Conservation (phyloP, 1,140 invertebrate genomes). For the Goniozus legneri region DNA sequence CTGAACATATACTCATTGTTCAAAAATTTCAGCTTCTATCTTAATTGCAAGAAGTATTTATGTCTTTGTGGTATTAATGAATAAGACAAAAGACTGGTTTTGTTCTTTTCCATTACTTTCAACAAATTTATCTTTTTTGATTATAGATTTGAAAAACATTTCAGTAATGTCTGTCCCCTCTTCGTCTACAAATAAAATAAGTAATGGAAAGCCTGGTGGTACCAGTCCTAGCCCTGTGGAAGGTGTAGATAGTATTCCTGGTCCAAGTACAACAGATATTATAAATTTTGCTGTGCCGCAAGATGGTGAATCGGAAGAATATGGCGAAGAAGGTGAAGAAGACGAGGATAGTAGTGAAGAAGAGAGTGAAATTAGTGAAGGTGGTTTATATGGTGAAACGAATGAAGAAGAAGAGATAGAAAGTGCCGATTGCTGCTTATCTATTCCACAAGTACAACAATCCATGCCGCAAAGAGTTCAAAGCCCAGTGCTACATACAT, state of each 20-base stretch:
- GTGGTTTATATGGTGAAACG: conserved; percentile 39
- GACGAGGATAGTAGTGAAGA: conserved; percentile 38
- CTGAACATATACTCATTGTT: too few relatives aligned
- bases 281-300: conserved; percentile 28
- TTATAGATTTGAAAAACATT: too few relatives aligned
- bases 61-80: too few relatives aligned
- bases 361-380: conserved; percentile 42
- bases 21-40: too few relatives aligned
- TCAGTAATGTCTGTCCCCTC: conserved; percentile 49
- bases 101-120: too few relatives aligned
- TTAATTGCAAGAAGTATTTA: too few relatives aligned
- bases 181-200: conserved; percentile 38
- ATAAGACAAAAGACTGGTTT: too few relatives aligned
- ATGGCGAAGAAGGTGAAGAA: conserved; percentile 38
- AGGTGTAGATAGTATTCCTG: conserved; percentile 37
- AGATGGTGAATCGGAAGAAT: conserved; percentile 40
- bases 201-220: conserved; percentile 37
- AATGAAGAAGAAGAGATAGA: conserved; percentile 39
- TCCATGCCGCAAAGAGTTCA: conserved; percentile 31
- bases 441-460: conserved; percentile 23
- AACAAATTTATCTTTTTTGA: too few relatives aligned
- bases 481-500: conserved; percentile 40
- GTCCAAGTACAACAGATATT: conserved; percentile 38
- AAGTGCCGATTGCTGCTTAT: conserved; percentile 30
- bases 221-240: conserved; percentile 46